Evolutionary conservation across 2,888 invertebrate species (phyloP).

Genomic region (Chamaedrilus cognettii): DNA sequence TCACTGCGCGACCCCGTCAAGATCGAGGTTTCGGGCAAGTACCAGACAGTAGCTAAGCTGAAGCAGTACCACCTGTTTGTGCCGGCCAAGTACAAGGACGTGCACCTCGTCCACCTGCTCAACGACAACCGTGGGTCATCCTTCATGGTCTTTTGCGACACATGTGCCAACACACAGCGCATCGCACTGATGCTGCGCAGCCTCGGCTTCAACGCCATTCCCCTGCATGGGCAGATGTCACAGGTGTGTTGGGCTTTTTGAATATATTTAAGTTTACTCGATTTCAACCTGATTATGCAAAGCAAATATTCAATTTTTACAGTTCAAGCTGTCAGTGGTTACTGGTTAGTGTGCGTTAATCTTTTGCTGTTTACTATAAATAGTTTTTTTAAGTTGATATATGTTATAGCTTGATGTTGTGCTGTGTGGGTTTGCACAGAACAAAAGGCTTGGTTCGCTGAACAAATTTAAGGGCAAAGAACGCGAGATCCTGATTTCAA

Average conservation of each 20-base stretch:
- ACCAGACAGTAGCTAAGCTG: slow-evolving; percentile 96
- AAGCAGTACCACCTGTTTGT: slow-evolving; percentile 94
- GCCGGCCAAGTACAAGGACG: slow-evolving; percentile 89
- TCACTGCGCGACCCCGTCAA: slow-evolving; percentile 92
- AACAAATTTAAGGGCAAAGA: slow-evolving; percentile 95
- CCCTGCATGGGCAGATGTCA: slow-evolving; percentile 98
- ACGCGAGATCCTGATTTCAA: slow-evolving; percentile 94
- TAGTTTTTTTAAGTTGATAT: too few species aligned
- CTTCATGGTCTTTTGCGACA: slow-evolving; percentile 96
- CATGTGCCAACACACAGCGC: slow-evolving; percentile 89
- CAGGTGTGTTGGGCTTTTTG: slow-evolving; percentile 69
- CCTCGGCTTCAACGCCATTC: slow-evolving; percentile 90
- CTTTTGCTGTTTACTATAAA: too few species aligned
- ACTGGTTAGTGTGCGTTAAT: too few species aligned
- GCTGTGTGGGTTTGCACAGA: too few species aligned
- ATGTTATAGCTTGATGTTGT: too few species aligned
- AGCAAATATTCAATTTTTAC: too few species aligned
- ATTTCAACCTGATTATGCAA: background rate
- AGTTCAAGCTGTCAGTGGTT: too few species aligned
- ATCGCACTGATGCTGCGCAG: slow-evolving; percentile 86
- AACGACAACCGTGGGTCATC: slow-evolving; percentile 95
- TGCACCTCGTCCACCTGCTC: slow-evolving; percentile 91
- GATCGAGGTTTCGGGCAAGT: slow-evolving; percentile 93
- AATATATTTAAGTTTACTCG: background rate
- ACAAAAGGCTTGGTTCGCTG: slow-evolving; percentile 89